Evolutionary conservation across 2,113 vertebrate species (phyloP).

Genomic region (Poeciliopsis occidentalis): DNA sequence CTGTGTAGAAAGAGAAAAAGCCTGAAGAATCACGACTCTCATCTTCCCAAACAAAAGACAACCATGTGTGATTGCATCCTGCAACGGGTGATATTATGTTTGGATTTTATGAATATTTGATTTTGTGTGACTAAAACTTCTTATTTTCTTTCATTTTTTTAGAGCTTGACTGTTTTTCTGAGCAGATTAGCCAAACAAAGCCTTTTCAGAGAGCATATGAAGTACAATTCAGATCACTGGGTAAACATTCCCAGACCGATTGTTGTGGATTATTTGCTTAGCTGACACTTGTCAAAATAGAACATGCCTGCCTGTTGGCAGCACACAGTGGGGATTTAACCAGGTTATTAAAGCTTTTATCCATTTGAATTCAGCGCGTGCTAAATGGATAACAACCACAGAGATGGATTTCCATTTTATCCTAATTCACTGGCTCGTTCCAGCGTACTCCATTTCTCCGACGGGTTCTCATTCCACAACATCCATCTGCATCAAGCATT

Average conservation of each 20-base stretch:
- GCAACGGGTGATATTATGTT: too few species aligned
- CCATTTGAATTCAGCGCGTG: slow-evolving; percentile 45
- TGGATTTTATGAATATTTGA: too few species aligned
- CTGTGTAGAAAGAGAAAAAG: background rate
- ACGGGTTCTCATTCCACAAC: slow-evolving; percentile 48
- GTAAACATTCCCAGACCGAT: slow-evolving; percentile 35
- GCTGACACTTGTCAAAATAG: slow-evolving; percentile 62
- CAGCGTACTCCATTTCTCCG: slow-evolving; percentile 30
- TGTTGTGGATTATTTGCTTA: slow-evolving; percentile 61
- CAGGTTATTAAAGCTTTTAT: slow-evolving; percentile 61
- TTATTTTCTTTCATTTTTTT: background rate
- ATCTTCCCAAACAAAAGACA: too few species aligned
- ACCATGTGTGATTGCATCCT: too few species aligned
- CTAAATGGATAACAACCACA: slow-evolving; percentile 68
- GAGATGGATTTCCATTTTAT: slow-evolving; percentile 67
- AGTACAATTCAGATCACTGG: background rate
- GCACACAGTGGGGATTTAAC: slow-evolving; percentile 42
- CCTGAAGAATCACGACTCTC: too few species aligned
- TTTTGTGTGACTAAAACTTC: background rate
- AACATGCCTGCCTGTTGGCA: slow-evolving; percentile 49
- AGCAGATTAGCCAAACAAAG: background rate
- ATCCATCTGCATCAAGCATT: slow-evolving; percentile 46
- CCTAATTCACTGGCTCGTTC: slow-evolving; percentile 58
- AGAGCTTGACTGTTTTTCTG: background rate
- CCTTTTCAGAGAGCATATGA: background rate